Evolutionary conservation across 1,140 invertebrate species (phyloP).

Genomic region (Nixonia krombeini): DNA sequence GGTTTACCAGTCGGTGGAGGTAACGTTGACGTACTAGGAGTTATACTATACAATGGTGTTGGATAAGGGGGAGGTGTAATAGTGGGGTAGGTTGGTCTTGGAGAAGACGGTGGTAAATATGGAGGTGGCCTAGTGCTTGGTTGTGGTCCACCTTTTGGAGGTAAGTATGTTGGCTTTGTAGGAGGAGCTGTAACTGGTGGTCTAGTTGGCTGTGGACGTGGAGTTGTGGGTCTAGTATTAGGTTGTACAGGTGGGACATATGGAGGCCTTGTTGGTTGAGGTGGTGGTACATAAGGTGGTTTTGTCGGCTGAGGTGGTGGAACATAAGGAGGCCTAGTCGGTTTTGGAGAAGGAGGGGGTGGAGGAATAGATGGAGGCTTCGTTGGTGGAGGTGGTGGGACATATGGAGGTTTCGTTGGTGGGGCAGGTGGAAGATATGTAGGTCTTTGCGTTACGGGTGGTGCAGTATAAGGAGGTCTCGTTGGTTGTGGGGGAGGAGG

Average conservation of each 20-base stretch:
- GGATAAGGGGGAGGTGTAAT: conserved; percentile 58
- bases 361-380: conserved; percentile 15
- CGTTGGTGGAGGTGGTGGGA: not conserved
- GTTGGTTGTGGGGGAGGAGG: conserved; percentile 42
- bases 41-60: conserved; percentile 52
- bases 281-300: conserved; percentile 19
- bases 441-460: too few species aligned
- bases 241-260: not conserved
- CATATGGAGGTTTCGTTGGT: not conserved
- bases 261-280: conserved; percentile 5
- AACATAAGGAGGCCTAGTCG: conserved; percentile 6
- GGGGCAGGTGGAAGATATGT: conserved; percentile 4
- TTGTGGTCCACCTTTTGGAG: conserved; percentile 14
- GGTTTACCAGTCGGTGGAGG: conserved; percentile 51
- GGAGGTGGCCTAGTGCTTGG: conserved; percentile 49
- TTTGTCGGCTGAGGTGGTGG: conserved; percentile 17
- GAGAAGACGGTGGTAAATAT: conserved; percentile 56
- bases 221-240: not conserved
- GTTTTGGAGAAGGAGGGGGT: conserved; percentile 18
- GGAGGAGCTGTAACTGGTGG: not conserved
- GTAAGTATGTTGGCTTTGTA: conserved; percentile 20
- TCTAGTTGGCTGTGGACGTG: conserved; percentile 3
- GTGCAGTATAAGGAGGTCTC: conserved; percentile 47
- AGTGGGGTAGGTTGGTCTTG: conserved; percentile 49
- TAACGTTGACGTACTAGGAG: conserved; percentile 50